Percentiles rank a stretch among this genome's conserved stretches.
Conservation (phyloP, 2,797 vertebrate species). For the Aselliscus stoliczkanus region DNA sequence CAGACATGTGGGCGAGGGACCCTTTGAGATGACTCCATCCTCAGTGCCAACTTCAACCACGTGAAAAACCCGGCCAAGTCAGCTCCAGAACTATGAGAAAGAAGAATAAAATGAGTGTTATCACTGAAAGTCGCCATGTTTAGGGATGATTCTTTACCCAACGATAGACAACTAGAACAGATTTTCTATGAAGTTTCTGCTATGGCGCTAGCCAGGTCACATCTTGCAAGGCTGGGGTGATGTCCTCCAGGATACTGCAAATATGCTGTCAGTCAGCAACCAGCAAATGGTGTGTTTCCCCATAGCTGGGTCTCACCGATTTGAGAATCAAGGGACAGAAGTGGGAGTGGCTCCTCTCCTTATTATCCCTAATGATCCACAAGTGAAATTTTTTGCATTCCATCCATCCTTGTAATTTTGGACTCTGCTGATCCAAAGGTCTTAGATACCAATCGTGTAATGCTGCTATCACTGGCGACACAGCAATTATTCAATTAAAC, state of each 20-base stretch:
- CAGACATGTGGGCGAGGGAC: background rate
- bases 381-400: background rate
- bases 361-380: background rate
- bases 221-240: background rate
- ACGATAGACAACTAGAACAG: background rate
- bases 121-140: background rate
- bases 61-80: background rate
- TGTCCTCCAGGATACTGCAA: background rate
- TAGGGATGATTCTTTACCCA: background rate
- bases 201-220: background rate
- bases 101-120: background rate
- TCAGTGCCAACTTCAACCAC: background rate
- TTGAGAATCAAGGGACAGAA: background rate
- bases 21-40: background rate
- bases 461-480: background rate
- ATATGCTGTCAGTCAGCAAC: background rate
- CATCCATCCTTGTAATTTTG: background rate
- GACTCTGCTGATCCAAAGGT: background rate
- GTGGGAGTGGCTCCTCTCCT: background rate
- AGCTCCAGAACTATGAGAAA: background rate
- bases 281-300: background rate
- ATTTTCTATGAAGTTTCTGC: background rate
- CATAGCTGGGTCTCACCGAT: background rate
- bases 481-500: background rate
- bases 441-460: background rate